These are phyloP conservation scores for Buceros bicornis DNA, from an alignment of 2,797 vertebrate species.

Conservation along the genomic window DNA sequence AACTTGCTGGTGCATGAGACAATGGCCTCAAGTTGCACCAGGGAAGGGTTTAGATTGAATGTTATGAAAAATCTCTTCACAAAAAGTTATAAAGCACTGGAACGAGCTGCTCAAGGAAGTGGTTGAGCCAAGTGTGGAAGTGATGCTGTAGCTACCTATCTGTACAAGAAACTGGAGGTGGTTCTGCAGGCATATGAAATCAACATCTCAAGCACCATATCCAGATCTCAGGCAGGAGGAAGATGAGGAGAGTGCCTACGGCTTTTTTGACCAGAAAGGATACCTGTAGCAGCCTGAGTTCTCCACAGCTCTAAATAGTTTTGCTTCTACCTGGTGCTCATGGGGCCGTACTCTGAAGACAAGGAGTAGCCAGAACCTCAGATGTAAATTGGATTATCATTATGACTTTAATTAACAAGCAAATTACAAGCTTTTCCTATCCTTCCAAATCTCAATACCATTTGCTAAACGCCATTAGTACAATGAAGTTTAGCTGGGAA, in stretches of 20 bases:
- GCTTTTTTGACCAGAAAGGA: neutral
- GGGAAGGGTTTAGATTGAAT: no score
- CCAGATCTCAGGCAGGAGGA: neutral
- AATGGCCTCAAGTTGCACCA: neutral
- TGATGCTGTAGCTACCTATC: neutral
- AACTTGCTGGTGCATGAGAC: neutral
- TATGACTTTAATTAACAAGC: neutral
- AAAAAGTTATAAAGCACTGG: no score
- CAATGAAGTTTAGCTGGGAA: neutral
- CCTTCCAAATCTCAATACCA: neutral
- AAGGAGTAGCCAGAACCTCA: neutral
- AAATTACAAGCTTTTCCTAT: neutral
- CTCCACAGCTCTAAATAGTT: neutral
- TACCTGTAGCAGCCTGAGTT: neutral
- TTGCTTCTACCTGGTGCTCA: neutral
- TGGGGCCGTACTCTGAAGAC: neutral
- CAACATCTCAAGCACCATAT: neutral
- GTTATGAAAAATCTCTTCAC: no score
- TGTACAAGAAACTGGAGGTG: neutral
- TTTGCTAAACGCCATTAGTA: neutral
- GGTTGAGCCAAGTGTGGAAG: neutral
- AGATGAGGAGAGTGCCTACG: neutral
- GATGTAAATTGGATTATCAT: neutral
- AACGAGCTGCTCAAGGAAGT: no score
- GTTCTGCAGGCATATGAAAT: neutral